Evolutionary conservation across 2,113 vertebrate genomes (phyloP), one percentile per base, ranked within the genome.

Genomic region (Acanthochromis polyacanthus): DNA sequence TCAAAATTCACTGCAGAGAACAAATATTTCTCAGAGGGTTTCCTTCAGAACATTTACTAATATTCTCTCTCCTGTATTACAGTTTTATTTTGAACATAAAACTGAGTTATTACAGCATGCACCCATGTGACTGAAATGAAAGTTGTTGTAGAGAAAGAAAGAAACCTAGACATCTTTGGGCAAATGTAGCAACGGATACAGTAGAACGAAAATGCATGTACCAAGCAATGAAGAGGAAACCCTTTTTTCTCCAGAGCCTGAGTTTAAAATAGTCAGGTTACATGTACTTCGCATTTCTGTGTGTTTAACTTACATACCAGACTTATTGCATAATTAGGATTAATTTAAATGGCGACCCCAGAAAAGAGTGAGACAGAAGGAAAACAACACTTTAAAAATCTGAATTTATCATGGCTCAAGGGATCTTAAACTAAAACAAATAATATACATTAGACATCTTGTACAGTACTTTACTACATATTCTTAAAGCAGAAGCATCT

Each of bases 11-110:
- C 78, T 81, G 78, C 64, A 12, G 86, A 80, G 82, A 86, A 83
- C 57, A 14, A 84, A 91, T 92, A 90, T 94, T 91, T 92, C 89
- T 90, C 88, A 61, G 82, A 89, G 87, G 89, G 82, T 63, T 71
- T 69, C 77, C 78, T 78, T 71, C 65, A 65, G 78, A 88, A 53
- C 57, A 38, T 84, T 89, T 79, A 79, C 63, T 91, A 84, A 88
- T 87, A 86, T 89, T 87, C 79, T 87, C 76, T 85, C 71, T 67
- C 66, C 73, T 84, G 67, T 88, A 73, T 83, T 87, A 88, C 73
- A 62, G 43, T 90, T 89, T 92, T 90, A 89, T 88, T 92, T 88
- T 86, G 57, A 84, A 80, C 82, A 88, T 88, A 86, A 91, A 85
- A 85, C 51, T 58, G 58, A 85, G 77, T 88, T 89, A 86, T 82